A percentile compares a stretch with the other conserved stretches of the same genome.
phyloP scores from a whole-genome alignment of 2,797 vertebrate genomes.

The Florisuga fusca region DNA sequence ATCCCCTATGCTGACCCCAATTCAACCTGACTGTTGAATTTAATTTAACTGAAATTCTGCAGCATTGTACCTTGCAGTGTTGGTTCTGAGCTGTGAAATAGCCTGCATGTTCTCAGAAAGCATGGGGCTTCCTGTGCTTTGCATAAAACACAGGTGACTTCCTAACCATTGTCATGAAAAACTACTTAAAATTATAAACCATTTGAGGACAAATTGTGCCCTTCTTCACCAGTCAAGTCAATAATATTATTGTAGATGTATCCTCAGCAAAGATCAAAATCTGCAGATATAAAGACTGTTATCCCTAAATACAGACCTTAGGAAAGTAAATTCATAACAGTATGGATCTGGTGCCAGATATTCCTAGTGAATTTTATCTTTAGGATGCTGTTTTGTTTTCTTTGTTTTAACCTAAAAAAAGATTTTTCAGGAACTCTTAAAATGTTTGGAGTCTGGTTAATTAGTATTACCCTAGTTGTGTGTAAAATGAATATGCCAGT shows the following conservation, averaged over 20 bases:
- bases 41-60: not conserved
- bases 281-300: not conserved
- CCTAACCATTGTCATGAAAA: not conserved
- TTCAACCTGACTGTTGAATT: not conserved
- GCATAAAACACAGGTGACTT: not conserved
- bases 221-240: not conserved
- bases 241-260: not conserved
- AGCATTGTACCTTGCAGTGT: not conserved
- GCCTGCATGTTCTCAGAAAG: not conserved
- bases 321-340: not conserved
- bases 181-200: not conserved
- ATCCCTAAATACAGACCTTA: not conserved
- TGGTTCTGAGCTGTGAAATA: not conserved
- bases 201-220: not conserved
- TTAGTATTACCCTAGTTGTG: not conserved
- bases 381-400: not conserved
- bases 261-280: not conserved
- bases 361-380: not conserved
- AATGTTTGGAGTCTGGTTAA: constrained; percentile 2
- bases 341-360: not conserved
- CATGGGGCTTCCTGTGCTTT: not conserved
- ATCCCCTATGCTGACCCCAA: not conserved
- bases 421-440: constrained; percentile 29
- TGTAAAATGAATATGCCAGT: not conserved
- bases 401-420: constrained; percentile 12